A percentile compares a stretch with the other conserved stretches of the same genome.
Conservation (phyloP, 2,888 invertebrate species). For the Exocentrus adspersus region DNA sequence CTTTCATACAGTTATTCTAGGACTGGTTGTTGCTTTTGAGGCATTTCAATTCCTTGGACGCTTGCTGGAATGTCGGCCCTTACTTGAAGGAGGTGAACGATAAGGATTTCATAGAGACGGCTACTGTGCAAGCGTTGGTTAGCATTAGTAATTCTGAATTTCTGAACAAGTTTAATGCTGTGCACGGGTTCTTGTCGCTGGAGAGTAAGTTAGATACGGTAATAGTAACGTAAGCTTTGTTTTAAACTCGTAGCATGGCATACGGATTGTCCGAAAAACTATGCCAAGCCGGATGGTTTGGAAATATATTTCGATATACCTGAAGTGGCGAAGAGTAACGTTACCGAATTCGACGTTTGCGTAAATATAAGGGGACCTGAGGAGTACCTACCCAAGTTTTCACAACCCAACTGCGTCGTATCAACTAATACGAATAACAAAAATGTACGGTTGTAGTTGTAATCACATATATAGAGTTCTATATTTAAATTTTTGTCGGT, state of each 20-base stretch:
- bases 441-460: no score
- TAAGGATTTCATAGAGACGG: background rate
- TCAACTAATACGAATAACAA: background rate
- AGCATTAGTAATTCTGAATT: constrained; percentile 10
- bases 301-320: constrained; percentile 25
- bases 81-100: background rate
- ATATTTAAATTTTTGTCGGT: background rate
- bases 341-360: constrained; percentile 14
- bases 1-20: background rate
- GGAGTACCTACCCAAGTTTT: constrained; percentile 24
- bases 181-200: constrained; percentile 11
- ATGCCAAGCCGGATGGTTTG: constrained; percentile 10
- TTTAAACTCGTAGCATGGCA: constrained; percentile 16
- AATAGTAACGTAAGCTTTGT: background rate
- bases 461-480: background rate
- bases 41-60: constrained; percentile 11
- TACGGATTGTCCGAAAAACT: constrained; percentile 19
- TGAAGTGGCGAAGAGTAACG: background rate
- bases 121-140: constrained; percentile 8
- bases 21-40: constrained; percentile 27
- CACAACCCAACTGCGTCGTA: constrained; percentile 12
- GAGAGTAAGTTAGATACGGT: constrained; percentile 17
- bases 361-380: constrained; percentile 20
- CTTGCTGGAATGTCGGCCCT: constrained; percentile 3
- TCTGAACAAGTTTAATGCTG: constrained; percentile 1